A percentile compares a stretch with the other conserved stretches of the same genome.
These are phyloP conservation scores for Brotula barbata DNA, from an alignment of 2,797 vertebrate species.

Conservation along the genomic window DNA sequence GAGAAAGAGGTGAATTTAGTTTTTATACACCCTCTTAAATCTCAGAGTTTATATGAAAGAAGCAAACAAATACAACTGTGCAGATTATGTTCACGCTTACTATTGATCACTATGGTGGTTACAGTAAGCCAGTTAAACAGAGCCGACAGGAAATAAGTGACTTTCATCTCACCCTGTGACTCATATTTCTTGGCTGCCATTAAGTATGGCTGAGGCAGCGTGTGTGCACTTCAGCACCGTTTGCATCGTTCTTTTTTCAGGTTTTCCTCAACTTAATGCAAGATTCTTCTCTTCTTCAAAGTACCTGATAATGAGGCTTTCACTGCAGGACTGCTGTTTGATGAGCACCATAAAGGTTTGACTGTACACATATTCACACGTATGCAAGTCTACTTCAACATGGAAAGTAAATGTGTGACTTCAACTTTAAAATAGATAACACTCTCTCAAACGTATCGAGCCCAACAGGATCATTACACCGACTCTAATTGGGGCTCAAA, in stretches of 20 bases:
- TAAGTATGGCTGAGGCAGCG: neutral
- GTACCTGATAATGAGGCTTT: too few species aligned
- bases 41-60: constrained; percentile 29
- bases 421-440: too few species aligned
- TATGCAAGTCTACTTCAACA: too few species aligned
- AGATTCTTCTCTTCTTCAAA: neutral
- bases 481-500: too few species aligned
- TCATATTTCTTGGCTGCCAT: constrained; percentile 25
- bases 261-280: neutral
- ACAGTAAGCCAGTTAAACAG: constrained; percentile 30
- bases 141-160: constrained; percentile 26
- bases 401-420: too few species aligned
- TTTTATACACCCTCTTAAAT: constrained; percentile 17
- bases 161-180: constrained; percentile 23
- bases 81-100: constrained; percentile 21
- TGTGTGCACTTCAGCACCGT: neutral
- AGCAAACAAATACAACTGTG: constrained; percentile 34
- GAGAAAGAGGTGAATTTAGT: constrained; percentile 14
- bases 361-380: too few species aligned
- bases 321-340: too few species aligned
- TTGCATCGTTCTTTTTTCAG: neutral
- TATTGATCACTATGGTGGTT: constrained; percentile 31
- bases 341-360: too few species aligned
- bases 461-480: too few species aligned
- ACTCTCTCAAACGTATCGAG: too few species aligned